Percentiles rank a stretch among this genome's conserved stretches.
phyloP scores from a whole-genome alignment of 2,797 vertebrate genomes.

The Cryptoblepharus egeriae region DNA sequence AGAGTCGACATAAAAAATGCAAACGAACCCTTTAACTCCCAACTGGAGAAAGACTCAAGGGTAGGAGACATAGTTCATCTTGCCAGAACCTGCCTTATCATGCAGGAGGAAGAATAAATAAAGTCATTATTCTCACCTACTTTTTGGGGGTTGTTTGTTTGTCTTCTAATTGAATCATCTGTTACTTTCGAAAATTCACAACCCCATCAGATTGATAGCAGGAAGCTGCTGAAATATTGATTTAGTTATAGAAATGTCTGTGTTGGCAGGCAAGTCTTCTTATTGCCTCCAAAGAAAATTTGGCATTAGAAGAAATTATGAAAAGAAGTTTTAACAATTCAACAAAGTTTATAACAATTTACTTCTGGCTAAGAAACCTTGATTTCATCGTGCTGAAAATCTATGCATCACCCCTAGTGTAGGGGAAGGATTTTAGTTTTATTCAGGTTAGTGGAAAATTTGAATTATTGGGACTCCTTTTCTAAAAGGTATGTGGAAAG shows the following conservation, averaged over 20 bases:
- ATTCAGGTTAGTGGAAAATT: constrained; percentile 41
- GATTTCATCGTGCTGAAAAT: constrained; percentile 46
- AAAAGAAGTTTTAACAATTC: constrained; percentile 61
- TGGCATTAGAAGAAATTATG: constrained; percentile 72
- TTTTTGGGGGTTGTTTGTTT: constrained; percentile 68
- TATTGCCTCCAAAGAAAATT: constrained; percentile 68
- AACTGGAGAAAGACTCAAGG: constrained; percentile 48
- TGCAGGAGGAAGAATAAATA: constrained; percentile 77
- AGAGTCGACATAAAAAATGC: constrained; percentile 57
- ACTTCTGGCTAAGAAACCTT: constrained; percentile 57
- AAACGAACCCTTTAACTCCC: constrained; percentile 73
- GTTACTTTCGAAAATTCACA: constrained; percentile 77
- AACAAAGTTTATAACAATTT: constrained; percentile 65
- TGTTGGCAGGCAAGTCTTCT: constrained; percentile 78
- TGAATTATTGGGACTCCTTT: not conserved
- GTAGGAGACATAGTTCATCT: constrained; percentile 70
- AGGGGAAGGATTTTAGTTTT: constrained; percentile 6
- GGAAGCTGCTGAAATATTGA: constrained; percentile 77
- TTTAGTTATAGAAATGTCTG: constrained; percentile 81
- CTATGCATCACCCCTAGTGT: constrained; percentile 30
- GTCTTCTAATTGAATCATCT: constrained; percentile 80
- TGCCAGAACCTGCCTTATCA: constrained; percentile 79
- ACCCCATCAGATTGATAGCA: constrained; percentile 80
- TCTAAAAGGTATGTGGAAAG: not conserved
- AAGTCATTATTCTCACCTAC: constrained; percentile 76